Evolutionary conservation across 1,140 invertebrate genomes (phyloP).

Genomic region (Neoseiulus cucumeris): DNA sequence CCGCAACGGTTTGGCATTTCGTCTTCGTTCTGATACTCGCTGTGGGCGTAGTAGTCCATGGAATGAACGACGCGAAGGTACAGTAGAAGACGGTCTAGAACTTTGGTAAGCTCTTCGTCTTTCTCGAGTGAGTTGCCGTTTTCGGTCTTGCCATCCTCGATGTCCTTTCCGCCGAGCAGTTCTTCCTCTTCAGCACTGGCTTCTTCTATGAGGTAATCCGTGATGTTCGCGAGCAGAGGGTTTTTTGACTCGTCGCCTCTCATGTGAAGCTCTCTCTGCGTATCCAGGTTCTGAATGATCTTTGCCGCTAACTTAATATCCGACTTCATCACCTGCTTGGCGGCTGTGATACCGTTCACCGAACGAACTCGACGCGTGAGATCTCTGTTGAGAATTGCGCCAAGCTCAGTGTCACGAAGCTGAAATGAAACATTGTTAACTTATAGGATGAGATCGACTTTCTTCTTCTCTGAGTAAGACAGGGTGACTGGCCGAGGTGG

Average conservation of each 20-base stretch:
- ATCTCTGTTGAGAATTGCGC: constrained; percentile 83
- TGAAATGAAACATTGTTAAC: constrained; percentile 24
- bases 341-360: constrained; percentile 74
- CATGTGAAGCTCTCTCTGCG: constrained; percentile 55
- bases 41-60: constrained; percentile 96
- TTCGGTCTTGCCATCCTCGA: constrained; percentile 19
- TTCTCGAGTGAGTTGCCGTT: constrained; percentile 37
- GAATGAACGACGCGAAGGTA: constrained; percentile 94
- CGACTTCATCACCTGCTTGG: constrained; percentile 67
- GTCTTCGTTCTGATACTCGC: constrained; percentile 97
- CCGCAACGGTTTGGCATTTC: constrained; percentile 98
- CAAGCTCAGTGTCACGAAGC: constrained; percentile 74
- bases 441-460: not conserved
- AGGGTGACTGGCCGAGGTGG: too few species aligned
- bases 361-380: constrained; percentile 71
- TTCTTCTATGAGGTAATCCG: constrained; percentile 94
- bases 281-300: constrained; percentile 83
- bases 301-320: constrained; percentile 85
- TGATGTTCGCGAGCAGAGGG: constrained; percentile 88
- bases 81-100: constrained; percentile 59
- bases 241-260: constrained; percentile 53
- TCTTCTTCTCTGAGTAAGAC: too few species aligned
- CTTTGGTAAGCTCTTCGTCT: constrained; percentile 50
- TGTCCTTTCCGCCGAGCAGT: constrained; percentile 53
- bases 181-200: constrained; percentile 95